A percentile compares a stretch with the other conserved stretches of the same genome.
Conservation (phyloP, 2,113 vertebrate genomes). For the Ciconia boyciana region DNA sequence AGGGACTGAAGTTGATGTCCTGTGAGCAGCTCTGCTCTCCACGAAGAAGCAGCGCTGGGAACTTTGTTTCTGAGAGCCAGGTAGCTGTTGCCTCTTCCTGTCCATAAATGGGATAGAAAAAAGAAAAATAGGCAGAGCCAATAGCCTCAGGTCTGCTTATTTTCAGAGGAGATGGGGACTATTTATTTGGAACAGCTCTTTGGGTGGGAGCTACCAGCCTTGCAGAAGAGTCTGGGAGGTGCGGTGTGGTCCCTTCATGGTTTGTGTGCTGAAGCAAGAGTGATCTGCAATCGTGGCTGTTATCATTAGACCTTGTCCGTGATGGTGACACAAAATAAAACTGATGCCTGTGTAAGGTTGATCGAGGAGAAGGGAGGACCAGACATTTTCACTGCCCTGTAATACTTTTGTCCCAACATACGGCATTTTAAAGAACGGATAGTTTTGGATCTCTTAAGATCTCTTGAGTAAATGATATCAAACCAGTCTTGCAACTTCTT, state of each 20-base stretch:
- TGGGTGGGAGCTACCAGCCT: neutral
- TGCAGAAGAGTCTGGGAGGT: neutral
- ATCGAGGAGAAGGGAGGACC: no score
- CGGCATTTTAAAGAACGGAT: neutral
- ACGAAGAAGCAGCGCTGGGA: neutral
- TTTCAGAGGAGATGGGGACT: neutral
- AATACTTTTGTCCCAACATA: neutral
- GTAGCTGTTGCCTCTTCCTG: neutral
- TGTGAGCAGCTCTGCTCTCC: neutral
- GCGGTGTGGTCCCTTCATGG: neutral
- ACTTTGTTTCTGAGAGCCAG: neutral
- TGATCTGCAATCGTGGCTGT: neutral
- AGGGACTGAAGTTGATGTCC: neutral
- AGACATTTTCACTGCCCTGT: fast-evolving
- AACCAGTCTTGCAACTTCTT: neutral
- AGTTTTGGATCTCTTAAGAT: neutral
- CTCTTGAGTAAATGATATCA: neutral
- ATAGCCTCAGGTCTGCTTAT: neutral
- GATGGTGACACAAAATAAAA: neutral
- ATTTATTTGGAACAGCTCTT: neutral
- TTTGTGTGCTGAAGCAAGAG: neutral
- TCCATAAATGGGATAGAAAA: neutral
- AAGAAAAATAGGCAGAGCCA: neutral
- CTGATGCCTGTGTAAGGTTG: neutral
- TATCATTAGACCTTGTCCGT: neutral